Conservation (phyloP, 2,797 vertebrate species). For the Hybognathus amarus region DNA sequence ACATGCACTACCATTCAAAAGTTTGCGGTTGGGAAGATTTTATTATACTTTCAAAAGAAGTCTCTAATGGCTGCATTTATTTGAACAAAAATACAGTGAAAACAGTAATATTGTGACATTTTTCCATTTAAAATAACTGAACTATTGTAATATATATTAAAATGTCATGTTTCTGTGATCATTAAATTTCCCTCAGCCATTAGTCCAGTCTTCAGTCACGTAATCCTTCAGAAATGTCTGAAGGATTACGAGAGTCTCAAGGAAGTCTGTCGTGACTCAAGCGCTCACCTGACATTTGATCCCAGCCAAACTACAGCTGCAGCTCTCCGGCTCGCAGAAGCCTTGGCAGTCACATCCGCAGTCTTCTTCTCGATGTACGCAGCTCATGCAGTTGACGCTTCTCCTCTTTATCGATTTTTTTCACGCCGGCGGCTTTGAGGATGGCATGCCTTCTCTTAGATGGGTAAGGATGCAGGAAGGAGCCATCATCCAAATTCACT, state of each 20-base stretch:
- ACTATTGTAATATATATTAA: not conserved
- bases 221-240: no score
- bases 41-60: not conserved
- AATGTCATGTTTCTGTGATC: not conserved
- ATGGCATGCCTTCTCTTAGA: constrained; percentile 86
- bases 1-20: not conserved
- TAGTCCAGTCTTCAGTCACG: not conserved
- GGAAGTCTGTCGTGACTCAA: not conserved
- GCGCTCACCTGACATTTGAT: constrained; percentile 94
- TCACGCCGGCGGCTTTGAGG: constrained; percentile 89
- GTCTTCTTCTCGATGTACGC: constrained; percentile 89
- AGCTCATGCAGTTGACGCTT: constrained; percentile 91
- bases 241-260: not conserved
- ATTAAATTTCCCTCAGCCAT: no score
- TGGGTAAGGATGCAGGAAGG: constrained; percentile 90
- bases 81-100: not conserved
- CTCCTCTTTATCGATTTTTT: constrained; percentile 95
- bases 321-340: constrained; percentile 95
- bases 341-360: constrained; percentile 93
- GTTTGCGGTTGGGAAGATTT: not conserved
- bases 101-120: not conserved
- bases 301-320: constrained; percentile 92
- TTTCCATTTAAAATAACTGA: not conserved
- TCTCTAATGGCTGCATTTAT: not conserved
- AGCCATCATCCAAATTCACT: constrained; percentile 83